Evolutionary conservation across 2,797 vertebrate genomes (phyloP).

Genomic region (Brotogeris chrysoptera): DNA sequence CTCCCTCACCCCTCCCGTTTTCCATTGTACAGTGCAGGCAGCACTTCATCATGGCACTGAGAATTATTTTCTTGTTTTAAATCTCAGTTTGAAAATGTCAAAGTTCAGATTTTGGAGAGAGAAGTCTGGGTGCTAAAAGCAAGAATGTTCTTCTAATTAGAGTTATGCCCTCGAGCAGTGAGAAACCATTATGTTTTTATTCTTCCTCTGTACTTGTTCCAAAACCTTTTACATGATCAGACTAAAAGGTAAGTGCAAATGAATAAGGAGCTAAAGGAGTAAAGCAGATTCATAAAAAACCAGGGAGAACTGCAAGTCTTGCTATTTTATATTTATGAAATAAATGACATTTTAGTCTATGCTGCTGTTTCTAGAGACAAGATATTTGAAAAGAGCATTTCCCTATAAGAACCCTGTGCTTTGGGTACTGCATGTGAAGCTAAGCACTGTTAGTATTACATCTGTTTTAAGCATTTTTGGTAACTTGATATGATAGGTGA

Average conservation of each 20-base stretch:
- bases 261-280: constrained; percentile 45
- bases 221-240: constrained; percentile 61
- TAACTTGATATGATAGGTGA: background rate
- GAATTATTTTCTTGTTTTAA: constrained; percentile 67
- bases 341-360: background rate
- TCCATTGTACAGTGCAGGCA: background rate
- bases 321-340: constrained; percentile 39
- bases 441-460: background rate
- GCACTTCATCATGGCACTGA: background rate
- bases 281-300: constrained; percentile 18
- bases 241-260: constrained; percentile 64
- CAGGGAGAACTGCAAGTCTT: background rate
- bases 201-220: constrained; percentile 56
- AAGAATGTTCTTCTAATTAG: constrained; percentile 68
- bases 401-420: background rate
- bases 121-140: constrained; percentile 53
- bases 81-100: constrained; percentile 68
- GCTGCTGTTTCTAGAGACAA: background rate
- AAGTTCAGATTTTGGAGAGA: constrained; percentile 57
- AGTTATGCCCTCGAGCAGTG: constrained; percentile 55
- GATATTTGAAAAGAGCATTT: background rate
- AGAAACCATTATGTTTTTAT: constrained; percentile 67
- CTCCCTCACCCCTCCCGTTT: background rate
- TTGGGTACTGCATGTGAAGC: background rate
- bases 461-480: background rate